These are phyloP conservation scores for Gastrophysa polygoni DNA, from an alignment of 2,888 invertebrate species.

Conservation along the genomic window DNA sequence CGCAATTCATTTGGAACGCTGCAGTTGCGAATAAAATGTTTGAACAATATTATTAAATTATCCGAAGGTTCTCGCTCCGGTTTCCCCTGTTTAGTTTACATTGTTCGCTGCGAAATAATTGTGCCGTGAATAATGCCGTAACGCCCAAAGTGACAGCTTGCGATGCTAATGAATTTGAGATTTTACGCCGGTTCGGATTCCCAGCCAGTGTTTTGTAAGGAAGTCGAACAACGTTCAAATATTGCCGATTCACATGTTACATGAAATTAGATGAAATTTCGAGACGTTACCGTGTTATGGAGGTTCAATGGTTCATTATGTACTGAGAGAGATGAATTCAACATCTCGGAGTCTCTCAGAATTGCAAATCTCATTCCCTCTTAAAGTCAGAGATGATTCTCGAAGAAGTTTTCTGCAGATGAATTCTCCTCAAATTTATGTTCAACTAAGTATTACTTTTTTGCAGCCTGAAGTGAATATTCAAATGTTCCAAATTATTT, in stretches of 20 bases:
- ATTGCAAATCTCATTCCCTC: too few species aligned
- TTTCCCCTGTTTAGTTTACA: conserved; percentile 28
- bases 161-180: conserved; percentile 1
- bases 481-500: too few species aligned
- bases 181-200: background rate
- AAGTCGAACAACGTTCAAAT: background rate
- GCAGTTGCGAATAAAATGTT: conserved; percentile 19
- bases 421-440: too few species aligned
- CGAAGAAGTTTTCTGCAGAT: too few species aligned
- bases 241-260: background rate
- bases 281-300: too few species aligned
- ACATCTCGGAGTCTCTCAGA: too few species aligned
- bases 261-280: too few species aligned
- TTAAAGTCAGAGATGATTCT: too few species aligned
- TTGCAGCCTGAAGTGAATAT: too few species aligned
- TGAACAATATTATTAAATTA: conserved; percentile 29
- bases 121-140: conserved; percentile 5
- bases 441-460: too few species aligned
- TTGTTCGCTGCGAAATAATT: conserved; percentile 28
- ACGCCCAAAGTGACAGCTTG: conserved; percentile 1
- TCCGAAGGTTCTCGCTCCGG: conserved; percentile 12
- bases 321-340: too few species aligned
- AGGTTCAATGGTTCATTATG: too few species aligned
- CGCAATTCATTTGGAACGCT: conserved; percentile 11
- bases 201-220: background rate